Base-by-base conservation (phyloP, 1,140 invertebrate genomes). In the Zaprionus kolodkinae region DNA sequence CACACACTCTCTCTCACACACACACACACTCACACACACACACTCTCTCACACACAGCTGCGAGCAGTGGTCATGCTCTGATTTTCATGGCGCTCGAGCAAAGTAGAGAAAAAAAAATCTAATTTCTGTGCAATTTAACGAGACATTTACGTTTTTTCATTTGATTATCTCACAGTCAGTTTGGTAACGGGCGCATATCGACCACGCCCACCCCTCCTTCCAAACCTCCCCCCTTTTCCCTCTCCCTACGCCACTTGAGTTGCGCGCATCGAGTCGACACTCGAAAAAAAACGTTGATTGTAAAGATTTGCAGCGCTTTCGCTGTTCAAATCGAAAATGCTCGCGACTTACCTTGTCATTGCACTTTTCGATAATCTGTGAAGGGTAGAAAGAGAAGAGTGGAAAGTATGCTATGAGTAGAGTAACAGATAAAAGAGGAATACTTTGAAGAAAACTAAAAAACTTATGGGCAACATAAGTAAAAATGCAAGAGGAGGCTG, bases 81-180 rank as follows among this genome's bases (percentile, higher is more conserved):
- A 88, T 88, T 88, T 88, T 85, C 78, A 72, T 66, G 60, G 69
- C 48, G 43, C 61, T 77, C 64, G 48, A 76, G 50, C 56, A 33
- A 36, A 59, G 65, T 6, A 30, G 3, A 30, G 3, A 30, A 35
- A 71, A 72, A 87, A 88, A 91, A 91, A 91, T 91, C 88, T 87
- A 91, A 91, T 91, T 91, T 91, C 76, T 91, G 88, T 79, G 84
- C 88, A 91, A 91, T 91, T 91, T 91, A 91, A 91, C 88, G 88
- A 91, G 88, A 91, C 88, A 91, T 91, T 91, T 91, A 91, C 88
- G 83, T 91, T 91, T 91, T 91, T 91, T 87, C 84, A 91, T 91
- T 91, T 91, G 88, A 91, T 91, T 91, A 91, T 91, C 87, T 84
- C 78, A 81, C 85, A 88, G 81, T 89, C 85, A 84, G 80, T 89